Evolutionary conservation across 2,113 vertebrate species (phyloP).

Genomic region (Saguinus midas): DNA sequence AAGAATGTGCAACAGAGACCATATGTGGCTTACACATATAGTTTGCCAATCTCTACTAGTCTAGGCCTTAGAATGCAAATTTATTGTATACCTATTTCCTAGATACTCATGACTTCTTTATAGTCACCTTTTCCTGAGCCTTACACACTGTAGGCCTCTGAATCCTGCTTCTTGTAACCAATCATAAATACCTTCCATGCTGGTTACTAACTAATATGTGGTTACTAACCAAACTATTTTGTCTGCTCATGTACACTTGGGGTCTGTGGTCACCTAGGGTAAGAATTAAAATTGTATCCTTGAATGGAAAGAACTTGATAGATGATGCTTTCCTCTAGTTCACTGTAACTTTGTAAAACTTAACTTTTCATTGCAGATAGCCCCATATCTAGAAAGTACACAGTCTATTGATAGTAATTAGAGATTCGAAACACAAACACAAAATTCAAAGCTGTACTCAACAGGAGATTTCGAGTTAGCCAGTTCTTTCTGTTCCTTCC

Average conservation of each 20-base stretch:
- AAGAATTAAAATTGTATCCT: slow-evolving; percentile 41
- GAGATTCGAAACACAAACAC: slow-evolving; percentile 47
- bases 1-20: not conserved
- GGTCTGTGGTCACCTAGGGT: not conserved
- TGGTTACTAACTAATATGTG: not conserved
- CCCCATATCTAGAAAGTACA: slow-evolving; percentile 14
- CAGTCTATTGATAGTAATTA: slow-evolving; percentile 60
- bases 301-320: not conserved
- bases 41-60: not conserved
- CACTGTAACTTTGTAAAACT: not conserved
- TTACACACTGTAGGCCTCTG: not conserved
- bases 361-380: slow-evolving; percentile 43
- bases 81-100: slow-evolving; percentile 4
- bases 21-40: not conserved
- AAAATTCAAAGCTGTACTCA: slow-evolving; percentile 6
- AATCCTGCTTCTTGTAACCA: slow-evolving; percentile 23
- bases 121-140: slow-evolving; percentile 9
- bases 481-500: not conserved
- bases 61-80: not conserved
- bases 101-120: not conserved
- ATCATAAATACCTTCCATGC: not conserved
- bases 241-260: not conserved
- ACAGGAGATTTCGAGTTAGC: slow-evolving; percentile 20
- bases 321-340: not conserved
- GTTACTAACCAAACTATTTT: not conserved